phyloP scores from a whole-genome alignment of 2,113 vertebrate species.

The Clarias gariepinus region DNA sequence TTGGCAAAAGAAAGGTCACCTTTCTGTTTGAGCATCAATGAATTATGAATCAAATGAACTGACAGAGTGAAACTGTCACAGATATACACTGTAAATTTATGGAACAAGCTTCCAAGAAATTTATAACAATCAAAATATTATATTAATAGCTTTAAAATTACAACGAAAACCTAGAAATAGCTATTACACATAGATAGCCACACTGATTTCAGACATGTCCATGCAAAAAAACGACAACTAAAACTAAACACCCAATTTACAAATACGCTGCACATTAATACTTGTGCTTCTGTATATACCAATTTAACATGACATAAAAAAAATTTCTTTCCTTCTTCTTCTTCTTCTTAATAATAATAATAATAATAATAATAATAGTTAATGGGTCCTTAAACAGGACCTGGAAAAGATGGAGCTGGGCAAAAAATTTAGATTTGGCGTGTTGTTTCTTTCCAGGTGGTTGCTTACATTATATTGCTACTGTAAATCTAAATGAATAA shows the following conservation, averaged over 20 bases:
- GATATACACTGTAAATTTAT: slow-evolving; percentile 17
- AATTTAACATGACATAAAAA: not conserved
- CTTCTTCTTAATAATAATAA: too few species aligned
- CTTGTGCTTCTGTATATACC: not conserved
- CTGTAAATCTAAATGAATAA: not conserved
- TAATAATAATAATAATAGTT: not conserved
- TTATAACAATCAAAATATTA: not conserved
- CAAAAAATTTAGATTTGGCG: slow-evolving; percentile 27
- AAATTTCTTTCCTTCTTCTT: too few species aligned
- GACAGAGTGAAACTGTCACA: slow-evolving; percentile 31
- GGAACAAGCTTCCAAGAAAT: slow-evolving; percentile 11
- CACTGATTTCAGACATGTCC: not conserved
- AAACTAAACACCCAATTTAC: not conserved
- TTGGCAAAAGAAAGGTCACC: slow-evolving; percentile 42
- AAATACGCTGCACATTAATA: not conserved
- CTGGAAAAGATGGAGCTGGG: not conserved
- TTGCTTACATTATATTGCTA: not conserved
- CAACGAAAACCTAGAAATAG: not conserved
- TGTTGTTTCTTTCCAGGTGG: slow-evolving; percentile 44
- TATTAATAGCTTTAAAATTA: not conserved
- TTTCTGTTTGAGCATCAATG: slow-evolving; percentile 45
- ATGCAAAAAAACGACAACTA: too few species aligned
- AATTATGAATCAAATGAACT: slow-evolving; percentile 50
- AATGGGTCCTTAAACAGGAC: not conserved
- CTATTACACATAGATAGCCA: not conserved